Evolutionary conservation across 2,113 vertebrate species (phyloP).

Genomic region (Salvelinus sp.): DNA sequence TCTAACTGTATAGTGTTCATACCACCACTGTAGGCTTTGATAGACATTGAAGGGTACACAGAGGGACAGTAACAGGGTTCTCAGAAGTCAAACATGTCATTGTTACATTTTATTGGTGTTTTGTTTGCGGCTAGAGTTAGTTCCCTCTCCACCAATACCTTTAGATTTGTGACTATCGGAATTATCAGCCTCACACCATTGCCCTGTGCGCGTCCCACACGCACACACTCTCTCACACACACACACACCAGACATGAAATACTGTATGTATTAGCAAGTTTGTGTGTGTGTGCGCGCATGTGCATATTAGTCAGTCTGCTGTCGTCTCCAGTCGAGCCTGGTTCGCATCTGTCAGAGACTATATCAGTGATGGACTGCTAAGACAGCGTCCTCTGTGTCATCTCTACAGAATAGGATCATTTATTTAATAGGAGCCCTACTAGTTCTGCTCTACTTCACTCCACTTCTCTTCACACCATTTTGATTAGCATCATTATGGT

Average conservation of each 20-base stretch:
- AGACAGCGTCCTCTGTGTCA: neutral
- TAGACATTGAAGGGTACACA: neutral
- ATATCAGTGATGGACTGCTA: neutral
- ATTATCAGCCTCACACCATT: neutral
- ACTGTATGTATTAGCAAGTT: neutral
- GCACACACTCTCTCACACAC: neutral
- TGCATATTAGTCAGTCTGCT: neutral
- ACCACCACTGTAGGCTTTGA: neutral
- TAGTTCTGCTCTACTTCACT: neutral
- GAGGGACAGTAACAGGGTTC: neutral
- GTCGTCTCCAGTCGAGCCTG: neutral
- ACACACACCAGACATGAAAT: neutral
- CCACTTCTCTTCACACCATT: neutral
- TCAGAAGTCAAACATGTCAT: neutral
- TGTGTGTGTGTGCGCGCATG: neutral
- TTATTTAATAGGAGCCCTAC: neutral
- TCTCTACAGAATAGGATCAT: neutral
- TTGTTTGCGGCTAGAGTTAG: neutral
- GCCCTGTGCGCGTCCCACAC: neutral
- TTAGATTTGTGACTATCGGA: neutral
- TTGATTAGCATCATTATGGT: slow-evolving; percentile 2
- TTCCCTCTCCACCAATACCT: neutral
- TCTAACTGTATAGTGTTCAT: too few species aligned
- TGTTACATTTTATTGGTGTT: neutral
- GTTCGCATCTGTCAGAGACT: neutral